Evolutionary conservation across 2,888 invertebrate species (phyloP).

Genomic region (Ferrisia virgata): DNA sequence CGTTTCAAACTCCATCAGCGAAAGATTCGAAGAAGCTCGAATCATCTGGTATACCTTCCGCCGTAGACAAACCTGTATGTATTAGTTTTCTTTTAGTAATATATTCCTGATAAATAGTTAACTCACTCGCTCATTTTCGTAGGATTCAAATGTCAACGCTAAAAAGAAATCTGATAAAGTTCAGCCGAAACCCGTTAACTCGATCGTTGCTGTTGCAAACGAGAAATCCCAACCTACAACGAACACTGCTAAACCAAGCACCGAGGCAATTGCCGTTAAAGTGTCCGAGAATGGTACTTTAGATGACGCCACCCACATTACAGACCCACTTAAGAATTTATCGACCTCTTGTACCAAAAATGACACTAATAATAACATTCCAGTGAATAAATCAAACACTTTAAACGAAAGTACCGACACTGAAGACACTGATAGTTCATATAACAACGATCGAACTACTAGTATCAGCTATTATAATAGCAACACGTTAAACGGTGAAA

Average conservation of each 20-base stretch:
- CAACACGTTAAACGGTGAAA: background rate
- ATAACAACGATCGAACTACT: background rate
- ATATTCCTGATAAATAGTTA: background rate
- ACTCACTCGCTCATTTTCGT: background rate
- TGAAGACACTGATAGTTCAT: background rate
- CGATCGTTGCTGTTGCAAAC: background rate
- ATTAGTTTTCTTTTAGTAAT: background rate
- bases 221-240: background rate
- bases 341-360: background rate
- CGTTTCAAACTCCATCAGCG: background rate
- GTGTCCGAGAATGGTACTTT: background rate
- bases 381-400: background rate
- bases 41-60: background rate
- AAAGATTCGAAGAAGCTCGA: background rate
- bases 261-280: background rate
- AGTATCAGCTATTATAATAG: background rate
- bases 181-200: background rate
- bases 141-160: background rate
- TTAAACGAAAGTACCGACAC: background rate
- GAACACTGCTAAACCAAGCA: background rate
- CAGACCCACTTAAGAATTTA: background rate
- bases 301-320: background rate
- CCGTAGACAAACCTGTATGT: conserved; percentile 18
- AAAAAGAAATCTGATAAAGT: conserved; percentile 33
- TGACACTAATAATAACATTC: conserved; percentile 23